Evolutionary conservation across 2,888 invertebrate genomes (phyloP), one percentile per base, ranked within the genome.

Genomic region (Morpho helenor): DNA sequence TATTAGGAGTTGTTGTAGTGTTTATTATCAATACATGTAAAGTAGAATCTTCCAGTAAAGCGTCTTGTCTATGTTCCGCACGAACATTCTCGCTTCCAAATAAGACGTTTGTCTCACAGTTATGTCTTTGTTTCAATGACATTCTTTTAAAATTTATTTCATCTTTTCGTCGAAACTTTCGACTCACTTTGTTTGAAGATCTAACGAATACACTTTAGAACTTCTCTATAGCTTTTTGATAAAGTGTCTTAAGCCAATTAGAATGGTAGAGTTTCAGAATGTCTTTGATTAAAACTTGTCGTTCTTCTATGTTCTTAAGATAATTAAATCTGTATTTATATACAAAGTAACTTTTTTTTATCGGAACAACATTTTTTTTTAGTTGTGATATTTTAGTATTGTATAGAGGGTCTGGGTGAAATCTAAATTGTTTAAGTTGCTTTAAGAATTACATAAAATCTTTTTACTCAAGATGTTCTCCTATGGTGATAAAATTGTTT

Each of bases 41-140:
- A 31, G 31, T 3, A 31, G 5, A 31, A 31, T 5, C 31, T 31
- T 31, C 31, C 3, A 31, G 31, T 31, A 31, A 31, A 31, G 31
- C 31, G 31, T 5, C 31, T 31, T 31, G 4, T 31, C 31, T 31
- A 31, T 31, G 31, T 31, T 42, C 23, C 8, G 39, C 10, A 46
- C 40, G 23, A 50, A 45, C 42, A 46, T 56, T 52, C 59, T 56
- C 48, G 47, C 44, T 59, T 52, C 47, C 48, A 67, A 49, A 49
- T 57, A 63, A 67, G 63, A 67, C 53, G 56, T 61, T 64, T 52
- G 54, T 65, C 61, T 56, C 59, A 59, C 60, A 61, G 63, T 68
- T 62, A 59, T 58, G 64, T 63, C 63, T 61, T 68, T 66, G 68
- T 67, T 63, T 66, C 61, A 52, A 61, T 51, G 61, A 2, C 45